Conservation (phyloP, 1,140 invertebrate genomes). For the Subanguina moxae region DNA sequence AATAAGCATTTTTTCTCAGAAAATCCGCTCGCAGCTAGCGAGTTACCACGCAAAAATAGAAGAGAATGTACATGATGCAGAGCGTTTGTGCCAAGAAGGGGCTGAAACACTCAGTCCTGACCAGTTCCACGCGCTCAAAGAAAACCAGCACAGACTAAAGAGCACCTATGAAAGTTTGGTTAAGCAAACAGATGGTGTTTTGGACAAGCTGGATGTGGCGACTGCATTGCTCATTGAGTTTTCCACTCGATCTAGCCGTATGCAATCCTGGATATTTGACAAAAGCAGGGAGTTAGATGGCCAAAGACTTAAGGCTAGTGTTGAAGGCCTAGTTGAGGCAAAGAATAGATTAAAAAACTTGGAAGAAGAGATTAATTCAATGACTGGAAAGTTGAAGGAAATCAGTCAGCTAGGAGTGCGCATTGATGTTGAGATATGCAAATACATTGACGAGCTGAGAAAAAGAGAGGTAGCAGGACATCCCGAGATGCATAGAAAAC, state of each 20-base stretch:
- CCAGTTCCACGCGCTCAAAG: slow-evolving; percentile 10
- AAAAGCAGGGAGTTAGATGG: slow-evolving; percentile 12
- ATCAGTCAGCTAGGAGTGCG: slow-evolving; percentile 25
- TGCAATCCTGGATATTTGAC: slow-evolving; percentile 39
- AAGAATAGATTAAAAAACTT: slow-evolving; percentile 6
- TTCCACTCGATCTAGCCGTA: slow-evolving; percentile 23
- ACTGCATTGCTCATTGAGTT: slow-evolving; percentile 36
- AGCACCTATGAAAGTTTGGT: slow-evolving; percentile 25
- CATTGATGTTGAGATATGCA: slow-evolving; percentile 27
- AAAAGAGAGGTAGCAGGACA: slow-evolving; percentile 11
- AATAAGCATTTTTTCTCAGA: slow-evolving; percentile 20
- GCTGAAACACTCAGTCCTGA: slow-evolving; percentile 26
- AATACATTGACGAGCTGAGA: slow-evolving; percentile 28
- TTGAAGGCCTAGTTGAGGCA: not conserved
- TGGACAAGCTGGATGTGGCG: slow-evolving; percentile 24
- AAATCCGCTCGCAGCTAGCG: slow-evolving; percentile 27
- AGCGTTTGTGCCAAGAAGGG: slow-evolving; percentile 31
- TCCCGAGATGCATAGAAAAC: slow-evolving; percentile 19
- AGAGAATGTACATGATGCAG: slow-evolving; percentile 28
- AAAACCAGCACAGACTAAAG: slow-evolving; percentile 30
- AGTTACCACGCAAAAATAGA: slow-evolving; percentile 23
- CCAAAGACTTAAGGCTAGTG: slow-evolving; percentile 12
- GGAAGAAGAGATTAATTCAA: slow-evolving; percentile 24
- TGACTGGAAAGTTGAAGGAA: slow-evolving; percentile 17
- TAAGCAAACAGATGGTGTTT: slow-evolving; percentile 28